phyloP scores from a whole-genome alignment of 2,888 invertebrate genomes.

The Linnaemya tessellans region DNA sequence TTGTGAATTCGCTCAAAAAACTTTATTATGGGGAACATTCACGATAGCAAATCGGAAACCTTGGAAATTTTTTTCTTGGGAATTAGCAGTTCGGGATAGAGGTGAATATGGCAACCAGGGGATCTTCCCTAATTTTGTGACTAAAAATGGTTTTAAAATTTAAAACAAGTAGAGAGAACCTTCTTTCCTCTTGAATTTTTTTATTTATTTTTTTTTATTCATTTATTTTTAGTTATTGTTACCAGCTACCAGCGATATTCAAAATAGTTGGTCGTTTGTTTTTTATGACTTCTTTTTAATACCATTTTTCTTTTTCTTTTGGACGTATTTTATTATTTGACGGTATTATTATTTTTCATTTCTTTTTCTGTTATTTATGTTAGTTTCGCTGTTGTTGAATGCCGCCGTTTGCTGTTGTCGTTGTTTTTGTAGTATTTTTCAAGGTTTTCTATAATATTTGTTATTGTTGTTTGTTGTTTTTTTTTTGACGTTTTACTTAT shows the following conservation, averaged over 20 bases:
- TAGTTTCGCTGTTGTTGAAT: slow-evolving; percentile 36
- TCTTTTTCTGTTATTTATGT: slow-evolving; percentile 51
- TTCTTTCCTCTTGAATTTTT: slow-evolving; percentile 7
- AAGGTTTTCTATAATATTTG: slow-evolving; percentile 68
- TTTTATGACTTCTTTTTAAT: slow-evolving; percentile 50
- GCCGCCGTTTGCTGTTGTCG: slow-evolving; percentile 22
- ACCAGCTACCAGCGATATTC: slow-evolving; percentile 45
- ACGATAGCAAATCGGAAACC: too few relatives aligned
- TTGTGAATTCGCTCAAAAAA: too few relatives aligned
- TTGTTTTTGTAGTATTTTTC: slow-evolving; percentile 62
- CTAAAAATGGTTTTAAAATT: not conserved
- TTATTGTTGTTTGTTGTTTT: slow-evolving; percentile 31
- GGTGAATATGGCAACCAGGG: not conserved
- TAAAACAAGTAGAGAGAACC: not conserved
- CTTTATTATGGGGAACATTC: too few relatives aligned
- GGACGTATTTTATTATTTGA: slow-evolving; percentile 42
- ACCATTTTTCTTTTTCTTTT: slow-evolving; percentile 19
- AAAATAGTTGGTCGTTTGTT: slow-evolving; percentile 20
- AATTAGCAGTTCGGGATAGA: too few relatives aligned
- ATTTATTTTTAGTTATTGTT: slow-evolving; percentile 35
- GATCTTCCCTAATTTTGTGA: not conserved
- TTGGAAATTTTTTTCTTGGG: too few relatives aligned
- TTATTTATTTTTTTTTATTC: too few relatives aligned
- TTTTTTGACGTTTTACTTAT: slow-evolving; percentile 25
- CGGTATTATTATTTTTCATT: slow-evolving; percentile 55